Base-by-base conservation (phyloP, 2,888 invertebrate species). In the Drymonia ruficornis region DNA sequence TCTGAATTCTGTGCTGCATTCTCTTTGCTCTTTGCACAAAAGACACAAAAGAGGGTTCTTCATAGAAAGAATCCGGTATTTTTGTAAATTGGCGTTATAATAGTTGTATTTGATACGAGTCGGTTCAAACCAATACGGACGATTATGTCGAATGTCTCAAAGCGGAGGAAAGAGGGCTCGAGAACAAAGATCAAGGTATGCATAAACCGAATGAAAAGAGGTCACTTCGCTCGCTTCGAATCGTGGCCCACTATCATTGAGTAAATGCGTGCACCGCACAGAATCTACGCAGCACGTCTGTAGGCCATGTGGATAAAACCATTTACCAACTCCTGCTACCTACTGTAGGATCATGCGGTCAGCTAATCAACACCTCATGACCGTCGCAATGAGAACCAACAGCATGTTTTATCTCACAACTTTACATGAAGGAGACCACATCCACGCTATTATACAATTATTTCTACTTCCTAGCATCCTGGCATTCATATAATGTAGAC, bases 141-240 rank as follows among this genome's bases (percentile, higher is more conserved):
- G 53, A 76, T 46, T 11, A 94, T 94, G 94, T 92, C 93, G 15
- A 93, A 87, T 74, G 85, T 93, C 80, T 93, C 93, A n/a, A 94
- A 91, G 70, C 83, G 93, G 69, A 90, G 85, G 78, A 91, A 85
- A 70, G 91, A 93, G 63, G 89, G 91, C 55, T 85, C 91, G 31
- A 90, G 84, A 74, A 75, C 89, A 77, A 93, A 91, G 83, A 91
- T 94, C 72, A 94, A 94, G 93, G 94, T 94, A 82, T 54, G 23
- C 4, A 23, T 2, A 7, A 23, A 23, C 23, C 5, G 23, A 1
- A 23, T 6, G 60, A 50, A 81, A 79, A 61, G 78, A 75, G 83
- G 83, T 80, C 81, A 83, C 59, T 60, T 72, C 78, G n/a, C n/a
- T n/a, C n/a, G n/a, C n/a, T n/a, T n/a, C n/a, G n/a, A n/a, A n/a